Evolutionary conservation across 2,113 vertebrate species (phyloP).

Genomic region (Clarias magur): DNA sequence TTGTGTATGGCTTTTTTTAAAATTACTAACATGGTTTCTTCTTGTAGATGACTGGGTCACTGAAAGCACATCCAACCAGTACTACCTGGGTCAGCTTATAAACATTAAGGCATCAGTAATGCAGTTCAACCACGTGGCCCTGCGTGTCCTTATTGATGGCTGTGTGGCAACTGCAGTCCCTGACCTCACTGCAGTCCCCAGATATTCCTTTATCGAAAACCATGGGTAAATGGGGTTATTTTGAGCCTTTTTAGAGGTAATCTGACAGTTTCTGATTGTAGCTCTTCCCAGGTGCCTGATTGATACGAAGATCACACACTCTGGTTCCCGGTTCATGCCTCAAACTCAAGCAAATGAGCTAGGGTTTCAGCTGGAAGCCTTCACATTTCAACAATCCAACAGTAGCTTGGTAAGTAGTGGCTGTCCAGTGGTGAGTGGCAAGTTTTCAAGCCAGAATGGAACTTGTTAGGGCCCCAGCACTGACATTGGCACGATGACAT

Average conservation of each 20-base stretch:
- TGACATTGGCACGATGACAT: too few species aligned
- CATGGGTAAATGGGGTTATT: conserved; percentile 5
- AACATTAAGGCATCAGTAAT: too few species aligned
- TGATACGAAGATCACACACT: conserved; percentile 62
- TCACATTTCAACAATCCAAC: conserved; percentile 60
- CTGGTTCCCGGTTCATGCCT: conserved; percentile 66
- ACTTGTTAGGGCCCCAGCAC: too few species aligned
- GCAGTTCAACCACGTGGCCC: too few species aligned
- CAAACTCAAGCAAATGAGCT: conserved; percentile 63
- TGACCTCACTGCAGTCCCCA: conserved; percentile 11
- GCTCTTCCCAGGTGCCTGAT: conserved; percentile 43
- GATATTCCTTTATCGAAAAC: conserved; percentile 38
- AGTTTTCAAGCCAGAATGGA: not conserved
- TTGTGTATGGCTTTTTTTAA: too few species aligned
- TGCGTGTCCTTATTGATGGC: too few species aligned
- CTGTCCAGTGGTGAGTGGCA: accelerated
- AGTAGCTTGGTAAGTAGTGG: conserved; percentile 57
- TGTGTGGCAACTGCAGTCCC: conserved; percentile 47
- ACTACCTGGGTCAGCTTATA: too few species aligned
- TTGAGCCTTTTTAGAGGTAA: not conserved
- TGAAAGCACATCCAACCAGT: too few species aligned
- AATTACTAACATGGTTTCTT: too few species aligned
- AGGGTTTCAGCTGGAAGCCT: conserved; percentile 63
- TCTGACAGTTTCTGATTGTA: too few species aligned
- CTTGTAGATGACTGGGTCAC: conserved; percentile 44